Evolutionary conservation across 2,113 vertebrate species (phyloP), one percentile per base, ranked within the genome.

Genomic region (Mystacornis crossleyi): DNA sequence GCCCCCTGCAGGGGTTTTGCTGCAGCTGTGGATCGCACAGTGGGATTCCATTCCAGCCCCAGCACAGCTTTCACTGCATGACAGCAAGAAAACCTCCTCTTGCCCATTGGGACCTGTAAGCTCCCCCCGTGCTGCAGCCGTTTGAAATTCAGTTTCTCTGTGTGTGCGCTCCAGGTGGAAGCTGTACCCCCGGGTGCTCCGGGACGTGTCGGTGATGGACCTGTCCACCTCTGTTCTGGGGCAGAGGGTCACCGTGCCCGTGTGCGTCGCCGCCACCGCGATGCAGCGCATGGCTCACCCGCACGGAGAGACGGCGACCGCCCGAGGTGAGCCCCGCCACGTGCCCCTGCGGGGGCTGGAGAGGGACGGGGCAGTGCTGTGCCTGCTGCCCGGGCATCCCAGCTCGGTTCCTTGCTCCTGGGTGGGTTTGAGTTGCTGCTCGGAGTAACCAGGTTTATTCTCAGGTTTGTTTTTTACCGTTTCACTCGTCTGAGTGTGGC

Each of bases 281-380:
- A 99, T 99, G 99, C 99, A 99, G 94, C 81, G 98, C 85, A 98
- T 99, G 99, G 99, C 99, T 81, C 99, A 99, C 0, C 96, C 97
- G 5, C 98, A 99, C 0, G 99, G 99, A 28, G 99, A 99, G 90
- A 97, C 86, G 0, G 99, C 99, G 0, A 99, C 99, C 0, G 98
- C 98, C 13, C 97, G 97, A 98, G 99, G 99, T 99, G 97, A 95
- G 91, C 16, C 0, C 0, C 2, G 16, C 26, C 4, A 5, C 7
- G 19, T 3, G 28, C 14, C n/a, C 18, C 23, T 4, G 1, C 34
- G 15, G 23, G 0, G 24, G 29, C 1, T 1, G 4, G 14, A 2
- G 28, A 3, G 1, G 75, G 58, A 26, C 23, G 6, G 36, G n/a
- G 13, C 28, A 3, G 36, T 3, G 8, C 25, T 19, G 25, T 20